These are phyloP conservation scores for Anastrepha ludens DNA, from an alignment of 1,140 invertebrate species.

Conservation along the genomic window DNA sequence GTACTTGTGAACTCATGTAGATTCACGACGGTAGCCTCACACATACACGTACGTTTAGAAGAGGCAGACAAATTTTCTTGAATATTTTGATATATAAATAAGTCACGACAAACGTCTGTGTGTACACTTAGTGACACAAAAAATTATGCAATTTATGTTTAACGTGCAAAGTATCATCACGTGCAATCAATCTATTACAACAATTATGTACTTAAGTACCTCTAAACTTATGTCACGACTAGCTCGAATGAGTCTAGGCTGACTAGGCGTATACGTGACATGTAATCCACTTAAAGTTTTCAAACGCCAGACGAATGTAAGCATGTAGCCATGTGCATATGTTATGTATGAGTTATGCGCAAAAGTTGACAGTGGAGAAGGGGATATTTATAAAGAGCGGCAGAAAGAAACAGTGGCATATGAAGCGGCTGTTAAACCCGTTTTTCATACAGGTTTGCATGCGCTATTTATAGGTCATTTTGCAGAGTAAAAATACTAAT, in stretches of 20 bases:
- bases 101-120: neutral
- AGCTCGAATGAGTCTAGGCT: neutral
- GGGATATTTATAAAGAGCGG: no score
- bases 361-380: no score
- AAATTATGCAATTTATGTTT: neutral
- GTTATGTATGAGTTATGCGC: neutral
- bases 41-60: no score
- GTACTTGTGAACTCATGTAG: no score
- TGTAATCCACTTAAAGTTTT: neutral
- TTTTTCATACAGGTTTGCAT: no score
- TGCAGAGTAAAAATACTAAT: no score
- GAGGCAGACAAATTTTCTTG: no score
- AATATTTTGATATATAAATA: no score
- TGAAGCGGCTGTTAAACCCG: no score
- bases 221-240: neutral
- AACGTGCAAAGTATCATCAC: neutral
- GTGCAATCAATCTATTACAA: neutral
- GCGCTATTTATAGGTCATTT: no score
- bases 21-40: no score
- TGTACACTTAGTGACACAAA: neutral
- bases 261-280: conserved; percentile 13
- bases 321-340: neutral
- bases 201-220: neutral
- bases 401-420: no score
- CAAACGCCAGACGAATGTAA: neutral